Base-by-base conservation (phyloP, 53 echinoderm and acorn worm species). In the Patiria pectinifera region DNA sequence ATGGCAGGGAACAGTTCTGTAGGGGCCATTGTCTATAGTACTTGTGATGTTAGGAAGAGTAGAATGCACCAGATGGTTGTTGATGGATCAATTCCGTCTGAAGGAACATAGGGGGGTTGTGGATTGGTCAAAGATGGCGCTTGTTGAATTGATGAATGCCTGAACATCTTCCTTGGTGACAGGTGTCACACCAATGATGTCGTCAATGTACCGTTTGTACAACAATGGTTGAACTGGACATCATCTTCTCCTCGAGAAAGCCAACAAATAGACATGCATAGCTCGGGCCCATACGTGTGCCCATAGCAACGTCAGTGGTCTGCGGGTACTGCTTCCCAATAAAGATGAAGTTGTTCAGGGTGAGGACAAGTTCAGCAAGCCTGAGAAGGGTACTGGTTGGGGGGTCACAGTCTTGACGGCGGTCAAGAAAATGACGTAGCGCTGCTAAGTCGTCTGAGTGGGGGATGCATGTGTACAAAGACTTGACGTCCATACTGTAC, bases 201-300 rank as follows among this genome's bases (percentile, higher is more conserved):
- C 87, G 74, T 87, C 87, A 14, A 87, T 87, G 87, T 87, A 87
- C 48, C 87, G 78, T 35, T 35, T 72, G 89, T 89, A 89, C 59
- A 89, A 22, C 7, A 49, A n/a, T 49, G 14, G 48, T 49, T 14
- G n/a, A 4, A 7, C 49, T 4, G 48, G 48, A 19, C 9, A 82
- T 16, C 18, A 26, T 82, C 74, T 72, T 72, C 78, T 91, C 10
- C 24, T 89, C 90, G 19, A 89, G 9, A 21, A 49, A 80, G 62
- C 90, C 80, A 76, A 89, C 78, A 63, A 89, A 89, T 7, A 91
- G 49, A 60, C 91, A 82, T 9, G 91, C 83, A 82, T 91, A 82
- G 61, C 78, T 43, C 4, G 82, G 81, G 15, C 91, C 91, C 60
- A 90, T 78, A 19, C 75, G 71, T 14, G 71, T 45, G 24, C 89